Evolutionary conservation across 2,888 invertebrate genomes (phyloP), one percentile per base, ranked within the genome.

Genomic region (Invenusta paracnida): DNA sequence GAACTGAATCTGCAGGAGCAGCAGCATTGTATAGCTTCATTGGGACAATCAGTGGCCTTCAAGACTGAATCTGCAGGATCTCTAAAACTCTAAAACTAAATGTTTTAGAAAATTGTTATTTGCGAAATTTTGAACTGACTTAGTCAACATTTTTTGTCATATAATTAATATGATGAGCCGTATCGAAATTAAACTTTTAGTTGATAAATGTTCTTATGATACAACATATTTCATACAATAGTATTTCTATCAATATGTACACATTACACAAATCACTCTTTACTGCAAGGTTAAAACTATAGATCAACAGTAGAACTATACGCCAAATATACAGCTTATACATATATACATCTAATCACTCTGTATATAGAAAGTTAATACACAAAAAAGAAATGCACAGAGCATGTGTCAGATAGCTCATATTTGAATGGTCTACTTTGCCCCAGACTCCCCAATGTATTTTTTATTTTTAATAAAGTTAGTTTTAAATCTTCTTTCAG

Each of bases 141-240:
- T 11, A 48, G 48, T 48, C 48, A 48, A 11, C 48, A 48, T 48
- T 48, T 48, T 48, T 48, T 48, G 48, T 48, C 5, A 11, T 48
- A 48, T 48, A 48, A 48, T 48, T 48, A 48, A 48, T 48, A 11
- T 48, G 48, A 48, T 5, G 48, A 48, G 48, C 17, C 48, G 17
- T 48, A 48, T 48, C 48, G 48, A 11, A 48, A 48, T 48, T 48
- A 48, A 48, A 48, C 17, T 5, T 48, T 73, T 73, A 73, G 23
- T 73, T 73, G 73, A 73, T 73, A 23, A 73, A 73, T 23, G 5
- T 73, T 73, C 11, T 73, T 73, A 25, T 73, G 73, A 73, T 73
- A 73, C 73, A 73, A 73, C 73, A 73, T 23, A 23, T 73, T 73
- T 25, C 73, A 73, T 23, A 73, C 73, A 73, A 73, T 73, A 23